These are phyloP conservation scores for Limosa lapponica DNA, from an alignment of 2,797 vertebrate genomes.

Conservation along the genomic window DNA sequence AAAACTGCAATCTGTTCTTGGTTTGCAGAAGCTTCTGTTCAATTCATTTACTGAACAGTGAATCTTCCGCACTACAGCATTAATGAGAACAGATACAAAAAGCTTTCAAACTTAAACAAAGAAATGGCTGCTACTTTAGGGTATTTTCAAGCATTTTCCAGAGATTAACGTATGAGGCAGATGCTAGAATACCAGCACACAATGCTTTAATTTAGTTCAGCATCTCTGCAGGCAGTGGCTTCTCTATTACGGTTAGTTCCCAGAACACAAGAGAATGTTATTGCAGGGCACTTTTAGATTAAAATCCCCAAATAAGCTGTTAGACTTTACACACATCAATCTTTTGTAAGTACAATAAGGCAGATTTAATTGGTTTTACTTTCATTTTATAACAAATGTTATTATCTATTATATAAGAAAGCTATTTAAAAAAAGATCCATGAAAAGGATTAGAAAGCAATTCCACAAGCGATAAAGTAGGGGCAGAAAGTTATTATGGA, in stretches of 20 bases:
- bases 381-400: slow-evolving; percentile 51
- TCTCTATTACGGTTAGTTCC: slow-evolving; percentile 17
- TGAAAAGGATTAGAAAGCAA: slow-evolving; percentile 46
- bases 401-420: slow-evolving; percentile 31
- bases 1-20: slow-evolving; percentile 46
- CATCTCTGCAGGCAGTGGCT: slow-evolving; percentile 63
- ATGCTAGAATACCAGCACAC: slow-evolving; percentile 46
- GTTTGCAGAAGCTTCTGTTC: slow-evolving; percentile 51
- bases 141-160: slow-evolving; percentile 52
- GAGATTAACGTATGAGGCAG: slow-evolving; percentile 41
- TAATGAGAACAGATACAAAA: slow-evolving; percentile 59
- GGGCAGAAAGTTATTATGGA: not conserved
- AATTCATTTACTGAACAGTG: slow-evolving; percentile 45
- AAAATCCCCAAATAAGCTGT: slow-evolving; percentile 60
- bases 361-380: slow-evolving; percentile 58
- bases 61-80: slow-evolving; percentile 17
- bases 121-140: slow-evolving; percentile 52
- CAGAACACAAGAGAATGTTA: slow-evolving; percentile 45
- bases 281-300: slow-evolving; percentile 53
- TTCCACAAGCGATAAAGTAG: not conserved
- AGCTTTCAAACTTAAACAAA: slow-evolving; percentile 66
- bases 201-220: slow-evolving; percentile 66
- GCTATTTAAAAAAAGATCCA: not conserved
- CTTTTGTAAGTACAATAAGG: slow-evolving; percentile 49
- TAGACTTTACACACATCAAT: slow-evolving; percentile 54